Conservation (phyloP, 2,797 vertebrate species). For the Protosalanx chinensis region DNA sequence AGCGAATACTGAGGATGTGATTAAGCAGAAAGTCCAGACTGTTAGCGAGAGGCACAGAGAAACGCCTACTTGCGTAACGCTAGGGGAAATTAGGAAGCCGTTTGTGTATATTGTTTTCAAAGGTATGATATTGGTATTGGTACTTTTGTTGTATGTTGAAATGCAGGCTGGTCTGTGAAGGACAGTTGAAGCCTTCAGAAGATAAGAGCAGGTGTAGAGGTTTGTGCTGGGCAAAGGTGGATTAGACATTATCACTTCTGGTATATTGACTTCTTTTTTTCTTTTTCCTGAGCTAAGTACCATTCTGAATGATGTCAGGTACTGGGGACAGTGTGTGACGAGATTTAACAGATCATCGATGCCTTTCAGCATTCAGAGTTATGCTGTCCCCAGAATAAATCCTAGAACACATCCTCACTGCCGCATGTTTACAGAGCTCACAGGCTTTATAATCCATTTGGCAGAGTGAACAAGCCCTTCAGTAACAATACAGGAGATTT, state of each 20-base stretch:
- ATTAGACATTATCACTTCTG: constrained; percentile 7
- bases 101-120: background rate
- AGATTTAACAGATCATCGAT: too few species aligned
- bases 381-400: background rate
- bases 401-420: background rate
- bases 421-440: background rate
- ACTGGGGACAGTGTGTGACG: too few species aligned
- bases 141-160: background rate
- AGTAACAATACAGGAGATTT: background rate
- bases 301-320: background rate
- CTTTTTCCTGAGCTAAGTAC: background rate
- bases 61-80: constrained; percentile 8
- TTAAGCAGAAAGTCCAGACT: background rate
- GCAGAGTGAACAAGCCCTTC: too few species aligned
- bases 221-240: constrained; percentile 18
- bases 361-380: too few species aligned
- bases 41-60: background rate
- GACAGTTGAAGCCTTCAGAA: background rate
- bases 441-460: too few species aligned
- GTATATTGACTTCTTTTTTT: background rate
- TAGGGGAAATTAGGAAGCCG: background rate
- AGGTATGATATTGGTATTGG: background rate
- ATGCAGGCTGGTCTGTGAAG: constrained; percentile 1
- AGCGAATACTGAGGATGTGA: background rate
- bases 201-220: background rate